Base-by-base conservation (phyloP, 2,113 vertebrate genomes). In the Heptranchias perlo region DNA sequence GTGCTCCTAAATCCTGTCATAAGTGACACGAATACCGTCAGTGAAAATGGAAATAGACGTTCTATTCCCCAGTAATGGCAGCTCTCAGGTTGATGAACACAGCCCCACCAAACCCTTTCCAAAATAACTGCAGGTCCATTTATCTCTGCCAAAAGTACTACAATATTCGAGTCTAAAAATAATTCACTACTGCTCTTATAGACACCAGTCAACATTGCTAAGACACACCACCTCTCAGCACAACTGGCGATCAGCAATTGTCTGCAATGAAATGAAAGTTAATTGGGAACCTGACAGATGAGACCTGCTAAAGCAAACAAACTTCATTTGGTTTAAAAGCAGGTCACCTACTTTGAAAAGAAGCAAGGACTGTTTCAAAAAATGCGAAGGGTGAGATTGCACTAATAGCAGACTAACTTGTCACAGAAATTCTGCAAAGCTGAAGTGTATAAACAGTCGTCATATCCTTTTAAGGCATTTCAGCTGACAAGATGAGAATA, bases 341-440 rank as follows among this genome's bases (percentile, higher is more conserved):
- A 49, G 94, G 94, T 95, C 94, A 95, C 64, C 94, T 95, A 16
- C 28, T 95, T 95, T 95, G 64, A 47, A 52, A 35, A 95, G 64
- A 47, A 2, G 39, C 89, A 49, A 49, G 94, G 64, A n/a, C n/a
- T n/a, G n/a, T 52, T 95, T 95, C 28, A 49, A 95, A 65, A 95
- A 73, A 95, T 69, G 94, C 65, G 47, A 35, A 49, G 94, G 64
- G 92, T 47, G 61, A 28, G 92, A 67, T 64, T 47, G 39, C 64
- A 69, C 25, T 95, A 52, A 95, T 18, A 52, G 39, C 25, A 16
- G 94, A 95, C 47, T 35, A 69, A 49, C 39, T 35, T 73, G 94
- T 52, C 65, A 69, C 65, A 95, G 64, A 52, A 67, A 95, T 25
- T 69, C 35, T 62, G 16, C 58, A 52, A 69, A 49, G 39, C 21